phyloP scores from a whole-genome alignment of 2,888 invertebrate genomes.

The Rhodophaea formosa region DNA sequence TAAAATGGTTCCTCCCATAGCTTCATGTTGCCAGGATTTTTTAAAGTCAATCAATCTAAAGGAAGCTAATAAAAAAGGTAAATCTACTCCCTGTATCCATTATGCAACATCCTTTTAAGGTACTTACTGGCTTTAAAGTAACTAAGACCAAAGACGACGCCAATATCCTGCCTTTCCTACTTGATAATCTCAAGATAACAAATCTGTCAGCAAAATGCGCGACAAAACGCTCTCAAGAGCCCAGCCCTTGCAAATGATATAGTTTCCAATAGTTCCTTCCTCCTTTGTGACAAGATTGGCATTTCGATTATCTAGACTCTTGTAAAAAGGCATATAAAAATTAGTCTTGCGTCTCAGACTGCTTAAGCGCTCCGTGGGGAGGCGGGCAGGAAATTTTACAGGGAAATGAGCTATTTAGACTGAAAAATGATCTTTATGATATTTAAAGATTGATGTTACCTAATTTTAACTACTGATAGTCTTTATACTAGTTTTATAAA shows the following conservation, averaged over 20 bases:
- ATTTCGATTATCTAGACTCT: slow-evolving; percentile 74
- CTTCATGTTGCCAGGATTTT: too few relatives aligned
- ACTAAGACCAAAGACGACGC: neutral
- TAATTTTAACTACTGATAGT: too few relatives aligned
- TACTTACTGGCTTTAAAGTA: neutral
- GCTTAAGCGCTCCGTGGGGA: slow-evolving; percentile 69
- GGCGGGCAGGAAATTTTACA: slow-evolving; percentile 43
- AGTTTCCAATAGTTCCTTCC: slow-evolving; percentile 57
- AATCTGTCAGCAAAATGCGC: slow-evolving; percentile 4
- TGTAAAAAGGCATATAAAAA: slow-evolving; percentile 73
- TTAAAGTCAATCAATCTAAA: too few relatives aligned
- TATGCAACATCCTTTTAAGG: too few relatives aligned
- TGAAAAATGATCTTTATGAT: slow-evolving; percentile 13
- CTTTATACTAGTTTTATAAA: too few relatives aligned
- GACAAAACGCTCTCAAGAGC: neutral
- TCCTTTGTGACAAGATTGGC: slow-evolving; percentile 72
- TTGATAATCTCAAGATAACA: slow-evolving; percentile 4
- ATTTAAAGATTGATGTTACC: neutral
- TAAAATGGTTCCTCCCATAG: too few relatives aligned
- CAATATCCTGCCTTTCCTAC: neutral
- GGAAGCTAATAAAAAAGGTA: too few relatives aligned
- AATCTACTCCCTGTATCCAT: neutral
- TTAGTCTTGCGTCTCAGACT: slow-evolving; percentile 73
- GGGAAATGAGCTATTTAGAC: slow-evolving; percentile 3
- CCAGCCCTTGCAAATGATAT: slow-evolving; percentile 36